phyloP scores from a whole-genome alignment of 2,888 invertebrate species.

The Hypsopygia costalis region DNA sequence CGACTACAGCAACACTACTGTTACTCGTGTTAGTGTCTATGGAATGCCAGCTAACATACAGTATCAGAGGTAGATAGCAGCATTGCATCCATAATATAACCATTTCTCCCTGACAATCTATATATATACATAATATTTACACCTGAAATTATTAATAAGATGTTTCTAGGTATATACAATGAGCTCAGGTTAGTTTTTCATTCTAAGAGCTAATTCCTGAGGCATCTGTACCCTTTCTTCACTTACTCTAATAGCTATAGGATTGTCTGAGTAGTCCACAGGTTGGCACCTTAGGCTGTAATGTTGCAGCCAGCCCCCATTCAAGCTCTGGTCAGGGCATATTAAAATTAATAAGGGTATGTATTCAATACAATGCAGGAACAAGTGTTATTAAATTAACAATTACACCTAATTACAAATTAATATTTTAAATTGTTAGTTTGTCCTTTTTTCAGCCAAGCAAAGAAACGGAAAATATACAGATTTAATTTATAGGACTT shows the following conservation, averaged over 20 bases:
- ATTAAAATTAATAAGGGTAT: slow-evolving; percentile 32
- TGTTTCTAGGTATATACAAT: slow-evolving; percentile 68
- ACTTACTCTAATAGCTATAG: slow-evolving; percentile 92
- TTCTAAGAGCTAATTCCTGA: slow-evolving; percentile 29
- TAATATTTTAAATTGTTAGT: too few species aligned
- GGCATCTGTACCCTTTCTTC: slow-evolving; percentile 33
- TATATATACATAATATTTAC: slow-evolving; percentile 31
- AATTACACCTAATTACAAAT: too few species aligned
- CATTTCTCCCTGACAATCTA: slow-evolving; percentile 30
- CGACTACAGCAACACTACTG: background rate
- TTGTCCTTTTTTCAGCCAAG: too few species aligned
- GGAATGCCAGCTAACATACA: slow-evolving; percentile 9
- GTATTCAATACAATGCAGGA: background rate
- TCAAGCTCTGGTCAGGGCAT: slow-evolving; percentile 85
- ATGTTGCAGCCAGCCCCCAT: slow-evolving; percentile 94
- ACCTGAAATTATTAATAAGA: slow-evolving; percentile 43
- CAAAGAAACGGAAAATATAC: too few species aligned
- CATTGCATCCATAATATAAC: background rate
- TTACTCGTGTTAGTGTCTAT: slow-evolving; percentile 3
- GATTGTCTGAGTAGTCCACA: slow-evolving; percentile 91
- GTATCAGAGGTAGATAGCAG: too few species aligned
- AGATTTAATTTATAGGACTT: too few species aligned
- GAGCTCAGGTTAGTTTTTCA: slow-evolving; percentile 53
- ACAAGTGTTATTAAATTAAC: too few species aligned
- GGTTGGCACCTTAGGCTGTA: slow-evolving; percentile 95